Conservation (phyloP, 2,888 invertebrate species). For the Oxycera nigricornis region DNA sequence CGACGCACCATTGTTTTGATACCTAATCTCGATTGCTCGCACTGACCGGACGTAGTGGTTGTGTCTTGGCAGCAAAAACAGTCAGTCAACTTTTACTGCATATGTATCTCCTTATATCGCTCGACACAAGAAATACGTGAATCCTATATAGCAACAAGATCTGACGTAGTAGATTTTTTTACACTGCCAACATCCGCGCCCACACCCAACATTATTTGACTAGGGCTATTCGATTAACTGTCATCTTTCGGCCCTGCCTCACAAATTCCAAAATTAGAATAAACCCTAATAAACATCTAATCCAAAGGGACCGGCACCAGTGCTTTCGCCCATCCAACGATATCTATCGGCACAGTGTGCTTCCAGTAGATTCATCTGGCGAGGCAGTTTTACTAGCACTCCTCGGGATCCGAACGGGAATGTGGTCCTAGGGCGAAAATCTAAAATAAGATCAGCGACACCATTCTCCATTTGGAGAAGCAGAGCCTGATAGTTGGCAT, state of each 20-base stretch:
- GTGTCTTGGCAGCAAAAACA: too few relatives aligned
- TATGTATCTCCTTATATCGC: too few relatives aligned
- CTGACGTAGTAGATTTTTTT: too few relatives aligned
- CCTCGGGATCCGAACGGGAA: not conserved
- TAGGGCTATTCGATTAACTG: not conserved
- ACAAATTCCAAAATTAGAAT: conserved; percentile 7
- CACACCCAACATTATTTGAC: conserved; percentile 6
- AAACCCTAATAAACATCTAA: not conserved
- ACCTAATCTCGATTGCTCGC: too few relatives aligned
- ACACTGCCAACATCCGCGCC: not conserved
- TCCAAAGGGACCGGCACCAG: not conserved
- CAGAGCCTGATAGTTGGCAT: conserved; percentile 19
- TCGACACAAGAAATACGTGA: not conserved
- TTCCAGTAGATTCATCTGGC: not conserved
- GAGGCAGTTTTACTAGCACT: not conserved
- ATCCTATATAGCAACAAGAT: not conserved
- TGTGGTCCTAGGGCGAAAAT: conserved; percentile 1
- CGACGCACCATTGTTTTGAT: too few relatives aligned
- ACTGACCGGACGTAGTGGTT: too few relatives aligned
- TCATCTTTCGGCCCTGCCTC: not conserved
- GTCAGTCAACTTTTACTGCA: too few relatives aligned
- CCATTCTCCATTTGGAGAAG: conserved; percentile 21
- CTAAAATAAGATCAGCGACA: conserved; percentile 27
- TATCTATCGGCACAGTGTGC: not conserved
- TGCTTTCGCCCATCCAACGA: not conserved